Evolutionary conservation across 2,888 invertebrate species (phyloP), one percentile per base, ranked within the genome.

Genomic region (Diachrysia chrysitis): DNA sequence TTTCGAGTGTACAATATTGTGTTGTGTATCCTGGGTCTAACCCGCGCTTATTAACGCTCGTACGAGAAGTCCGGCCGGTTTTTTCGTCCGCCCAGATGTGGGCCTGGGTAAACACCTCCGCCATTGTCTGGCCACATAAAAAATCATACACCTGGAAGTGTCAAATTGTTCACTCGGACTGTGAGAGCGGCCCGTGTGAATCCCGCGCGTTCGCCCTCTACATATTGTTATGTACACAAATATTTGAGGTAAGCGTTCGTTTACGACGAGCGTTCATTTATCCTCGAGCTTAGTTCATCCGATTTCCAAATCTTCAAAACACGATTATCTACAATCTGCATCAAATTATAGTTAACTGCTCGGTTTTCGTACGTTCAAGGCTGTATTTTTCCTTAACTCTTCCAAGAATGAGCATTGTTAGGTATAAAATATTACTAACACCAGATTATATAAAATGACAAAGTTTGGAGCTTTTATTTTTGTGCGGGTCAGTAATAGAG

Each of bases 121-220:
- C 90, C 86, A 90, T 94, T 93, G 93, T 93, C 87, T 86, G 89
- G 78, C 79, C 71, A 81, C 77, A 89, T 91, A 94, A 95, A 95
- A 95, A 95, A 93, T 89, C 83, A 90, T 90, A 94, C 95, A 95
- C 95, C 95, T 95, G 95, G 94, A 95, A 90, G 95, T 95, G 95
- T 95, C 94, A 95, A 94, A 95, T 92, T 93, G 94, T 95, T 95
- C 95, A 93, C 93, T 91, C 89, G 84, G 87, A 74, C 90, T 89
- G 90, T 89, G 92, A 88, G 91, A 89, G 88, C 88, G 89, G 83
- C 73, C 88, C 93, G 94, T 94, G 94, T 92, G 93, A 94, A 94
- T 87, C 88, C 83, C 86, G 78, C 65, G 73, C 71, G n/a, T n/a
- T 73, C 69, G 72, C 73, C 70, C 56, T 67, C 68, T 78, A 80